Conservation (phyloP, 2,888 invertebrate genomes). For the Caenorhabditis angaria region DNA sequence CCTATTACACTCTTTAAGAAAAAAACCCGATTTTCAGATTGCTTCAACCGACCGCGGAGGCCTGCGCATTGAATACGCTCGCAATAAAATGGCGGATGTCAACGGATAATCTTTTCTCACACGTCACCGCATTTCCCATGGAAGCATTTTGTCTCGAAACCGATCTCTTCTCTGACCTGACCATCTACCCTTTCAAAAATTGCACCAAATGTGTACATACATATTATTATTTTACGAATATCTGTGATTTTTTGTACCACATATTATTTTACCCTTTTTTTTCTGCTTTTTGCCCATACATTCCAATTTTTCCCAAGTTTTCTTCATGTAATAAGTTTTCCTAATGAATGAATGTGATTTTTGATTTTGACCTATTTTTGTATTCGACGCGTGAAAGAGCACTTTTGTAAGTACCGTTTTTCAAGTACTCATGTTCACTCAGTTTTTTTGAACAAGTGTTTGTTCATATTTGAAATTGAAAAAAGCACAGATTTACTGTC, state of each 20-base stretch:
- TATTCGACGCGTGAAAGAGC: neutral
- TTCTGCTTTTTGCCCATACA: no score
- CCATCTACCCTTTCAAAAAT: neutral
- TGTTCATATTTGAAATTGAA: no score
- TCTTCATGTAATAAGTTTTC: neutral
- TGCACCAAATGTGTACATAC: neutral
- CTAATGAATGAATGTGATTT: neutral
- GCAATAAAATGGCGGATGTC: conserved; percentile 94
- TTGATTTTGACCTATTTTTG: neutral
- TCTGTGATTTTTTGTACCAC: no score
- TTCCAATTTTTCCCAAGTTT: no score
- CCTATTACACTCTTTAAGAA: neutral
- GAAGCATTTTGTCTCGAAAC: conserved; percentile 1
- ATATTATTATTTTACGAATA: no score
- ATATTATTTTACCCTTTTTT: no score
- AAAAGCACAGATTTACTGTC: no score
- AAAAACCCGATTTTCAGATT: conserved; percentile 15
- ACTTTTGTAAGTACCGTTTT: no score
- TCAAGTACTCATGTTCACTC: neutral
- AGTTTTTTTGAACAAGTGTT: neutral
- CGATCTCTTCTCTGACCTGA: neutral
- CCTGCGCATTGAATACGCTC: conserved; percentile 97
- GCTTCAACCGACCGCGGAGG: conserved; percentile 87
- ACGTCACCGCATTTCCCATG: neutral
- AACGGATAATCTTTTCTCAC: conserved; percentile 38